phyloP scores from a whole-genome alignment of 1,140 invertebrate species.

The Pristionchus pacificus region DNA sequence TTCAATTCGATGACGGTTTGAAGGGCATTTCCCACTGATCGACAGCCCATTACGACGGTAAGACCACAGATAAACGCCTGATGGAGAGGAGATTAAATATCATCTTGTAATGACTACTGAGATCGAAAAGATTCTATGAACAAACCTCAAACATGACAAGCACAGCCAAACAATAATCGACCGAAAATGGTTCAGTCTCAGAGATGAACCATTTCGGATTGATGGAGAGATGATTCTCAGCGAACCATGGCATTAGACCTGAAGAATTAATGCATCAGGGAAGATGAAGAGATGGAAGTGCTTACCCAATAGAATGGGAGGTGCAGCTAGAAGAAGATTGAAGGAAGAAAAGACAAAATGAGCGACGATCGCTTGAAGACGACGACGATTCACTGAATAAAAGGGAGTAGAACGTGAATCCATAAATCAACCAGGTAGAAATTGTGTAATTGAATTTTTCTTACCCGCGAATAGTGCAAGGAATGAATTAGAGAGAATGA shows the following conservation, averaged over 20 bases:
- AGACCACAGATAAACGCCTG: neutral
- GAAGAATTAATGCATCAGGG: neutral
- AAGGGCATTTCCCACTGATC: neutral
- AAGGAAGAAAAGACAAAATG: neutral
- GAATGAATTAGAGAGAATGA: neutral
- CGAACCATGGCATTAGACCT: neutral
- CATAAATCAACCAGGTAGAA: too few species aligned
- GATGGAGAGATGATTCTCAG: neutral
- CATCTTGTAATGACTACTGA: neutral
- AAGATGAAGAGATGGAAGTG: neutral
- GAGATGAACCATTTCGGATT: neutral
- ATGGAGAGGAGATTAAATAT: neutral
- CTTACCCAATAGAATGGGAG: neutral
- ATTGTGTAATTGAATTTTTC: neutral
- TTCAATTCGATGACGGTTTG: too few species aligned
- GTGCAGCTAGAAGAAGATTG: neutral
- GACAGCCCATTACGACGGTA: neutral
- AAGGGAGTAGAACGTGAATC: too few species aligned
- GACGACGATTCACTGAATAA: neutral
- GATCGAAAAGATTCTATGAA: too few species aligned
- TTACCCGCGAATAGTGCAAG: neutral
- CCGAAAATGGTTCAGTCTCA: neutral
- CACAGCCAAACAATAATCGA: neutral
- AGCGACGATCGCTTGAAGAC: neutral
- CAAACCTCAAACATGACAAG: neutral